Evolutionary conservation across 1,140 invertebrate genomes (phyloP), one percentile per base, ranked within the genome.

Genomic region (Drosophila oshimai): DNA sequence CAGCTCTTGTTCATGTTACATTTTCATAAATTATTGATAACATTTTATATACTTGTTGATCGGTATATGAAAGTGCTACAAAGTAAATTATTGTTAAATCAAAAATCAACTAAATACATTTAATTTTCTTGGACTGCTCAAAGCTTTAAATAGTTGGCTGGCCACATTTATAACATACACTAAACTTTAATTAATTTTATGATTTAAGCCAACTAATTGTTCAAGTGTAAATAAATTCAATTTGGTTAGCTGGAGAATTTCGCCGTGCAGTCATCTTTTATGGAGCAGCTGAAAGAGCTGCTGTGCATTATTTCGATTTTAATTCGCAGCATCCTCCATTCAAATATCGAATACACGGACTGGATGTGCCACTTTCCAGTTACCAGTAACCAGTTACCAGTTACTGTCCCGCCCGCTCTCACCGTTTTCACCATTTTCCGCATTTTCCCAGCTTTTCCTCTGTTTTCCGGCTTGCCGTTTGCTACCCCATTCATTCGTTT

Each of bases 301-400:
- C 17, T 29, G 55, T 5, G 29, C 42, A 64, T 64, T 65, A 65
- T 64, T 64, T 41, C 42, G 26, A 64, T 49, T 64, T 46, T 28
- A 47, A 61, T 64, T 64, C 41, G 41, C 31, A 37, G 55, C 39
- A 17, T 45, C 31, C 17, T 44, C 18, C 12, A 55, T 57, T 41
- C 55, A 47, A 62, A 47, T 39, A 31, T 49, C 33, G 26, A 50
- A 13, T 31, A 20, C 45, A 34, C 9, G 39, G 13, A 0, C 24
- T 7, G 24, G 29, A 10, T 22, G 29, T 20, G 6, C 18, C 28
- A 46, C 28, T 54, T 17, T 15, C 26, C 46, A n/a, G 12, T 6
- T n/a, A n/a, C n/a, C n/a, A n/a, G n/a, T n/a, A n/a, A n/a, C n/a
- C n/a, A n/a, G n/a, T n/a, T n/a, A n/a, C n/a, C n/a, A n/a, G n/a